phyloP scores from a whole-genome alignment of 2,888 invertebrate genomes.

The Trachelus tabidus region DNA sequence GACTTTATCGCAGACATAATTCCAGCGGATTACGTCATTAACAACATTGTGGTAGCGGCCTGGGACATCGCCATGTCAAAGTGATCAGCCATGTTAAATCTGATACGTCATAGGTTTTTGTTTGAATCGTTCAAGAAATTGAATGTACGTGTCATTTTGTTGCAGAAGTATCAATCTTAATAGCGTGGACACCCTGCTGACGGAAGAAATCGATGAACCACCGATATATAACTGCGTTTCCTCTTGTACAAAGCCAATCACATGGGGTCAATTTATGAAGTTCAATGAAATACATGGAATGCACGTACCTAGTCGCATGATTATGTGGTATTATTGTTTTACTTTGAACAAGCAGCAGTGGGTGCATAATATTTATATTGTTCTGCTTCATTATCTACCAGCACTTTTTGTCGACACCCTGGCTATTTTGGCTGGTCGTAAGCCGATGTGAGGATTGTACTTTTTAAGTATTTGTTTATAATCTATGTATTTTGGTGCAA shows the following conservation, averaged over 20 bases:
- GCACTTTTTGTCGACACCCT: conserved; percentile 71
- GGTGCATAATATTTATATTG: conserved; percentile 68
- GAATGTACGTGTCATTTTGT: not conserved
- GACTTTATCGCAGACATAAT: conserved; percentile 74
- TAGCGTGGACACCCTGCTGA: conserved; percentile 12
- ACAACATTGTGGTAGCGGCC: conserved; percentile 71
- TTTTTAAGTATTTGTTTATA: not conserved
- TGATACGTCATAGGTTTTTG: not conserved
- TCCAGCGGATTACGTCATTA: conserved; percentile 76
- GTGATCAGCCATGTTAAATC: conserved; percentile 31
- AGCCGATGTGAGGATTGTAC: conserved; percentile 71
- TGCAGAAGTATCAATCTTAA: conserved; percentile 2
- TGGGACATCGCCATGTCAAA: conserved; percentile 65
- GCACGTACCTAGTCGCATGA: conserved; percentile 69
- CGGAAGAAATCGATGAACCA: conserved; percentile 58
- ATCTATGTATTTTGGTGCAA: not conserved
- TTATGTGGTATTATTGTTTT: conserved; percentile 76
- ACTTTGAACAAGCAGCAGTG: conserved; percentile 70
- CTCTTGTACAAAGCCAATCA: conserved; percentile 82
- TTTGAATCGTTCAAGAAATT: not conserved
- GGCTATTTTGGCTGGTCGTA: conserved; percentile 68
- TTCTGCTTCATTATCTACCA: conserved; percentile 72
- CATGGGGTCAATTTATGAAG: conserved; percentile 77
- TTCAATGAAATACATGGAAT: conserved; percentile 68
- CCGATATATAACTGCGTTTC: conserved; percentile 90